Base-by-base conservation (phyloP, 2,113 vertebrate genomes). In the Calidris pugnax region DNA sequence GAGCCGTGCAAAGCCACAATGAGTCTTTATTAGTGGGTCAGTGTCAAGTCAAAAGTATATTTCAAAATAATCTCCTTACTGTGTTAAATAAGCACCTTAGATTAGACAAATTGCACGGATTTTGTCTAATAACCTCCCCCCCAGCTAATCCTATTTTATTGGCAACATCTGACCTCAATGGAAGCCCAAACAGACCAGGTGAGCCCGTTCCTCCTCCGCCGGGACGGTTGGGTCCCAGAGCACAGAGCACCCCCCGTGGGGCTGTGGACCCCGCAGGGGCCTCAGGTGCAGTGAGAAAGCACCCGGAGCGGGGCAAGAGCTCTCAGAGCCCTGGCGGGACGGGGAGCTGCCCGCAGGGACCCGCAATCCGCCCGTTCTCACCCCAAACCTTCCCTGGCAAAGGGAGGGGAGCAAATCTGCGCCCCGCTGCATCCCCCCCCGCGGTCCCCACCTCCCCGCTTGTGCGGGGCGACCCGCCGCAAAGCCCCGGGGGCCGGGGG, bases 51-150 rank as follows among this genome's bases (percentile, higher is more conserved):
- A 86, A 90, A 97, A 92, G 87, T 83, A 92, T 87, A 81, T 89
- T 95, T 89, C 51, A 9, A 47, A 81, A 63, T 96, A 96, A 97
- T 96, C 95, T 93, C 93, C 85, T 96, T 96, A 93, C 57, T 4
- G 75, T n/a, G 64, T 84, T 91, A 74, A 96, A 95, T 84, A 95
- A 96, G 85, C 88, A 93, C 93, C 88, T 96, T 88, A 85, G 90
- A 92, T 94, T 67, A 95, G 56, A 80, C 82, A 77, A 97, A 96
- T 80, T 92, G 96, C 82, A 35, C 4, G 2, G 92, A 93, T 94
- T 93, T 90, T 67, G 82, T 18, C 87, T 92, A 86, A 88, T 85
- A 94, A 91, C 93, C 96, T 90, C 62, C 20, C 63, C 63, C 66
- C 37, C 28, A 4, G 63, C 43, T 95, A 92, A 96, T 93, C 90